phyloP scores from a whole-genome alignment of 2,888 invertebrate species.

The Hirtodrosophila trivittata region DNA sequence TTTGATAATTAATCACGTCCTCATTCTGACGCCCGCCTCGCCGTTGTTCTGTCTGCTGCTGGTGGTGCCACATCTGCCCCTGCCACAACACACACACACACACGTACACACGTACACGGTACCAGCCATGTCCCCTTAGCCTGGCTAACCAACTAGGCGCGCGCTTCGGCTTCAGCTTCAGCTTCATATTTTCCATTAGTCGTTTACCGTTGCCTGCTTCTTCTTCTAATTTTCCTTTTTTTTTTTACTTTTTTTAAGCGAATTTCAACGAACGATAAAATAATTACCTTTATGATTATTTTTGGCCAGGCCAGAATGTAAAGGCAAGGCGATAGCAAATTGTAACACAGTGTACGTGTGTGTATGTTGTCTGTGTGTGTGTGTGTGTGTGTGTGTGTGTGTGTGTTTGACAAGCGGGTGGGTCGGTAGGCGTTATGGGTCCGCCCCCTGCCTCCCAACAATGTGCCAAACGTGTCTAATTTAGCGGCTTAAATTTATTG shows the following conservation, averaged over 20 bases:
- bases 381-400: slow-evolving; percentile 13
- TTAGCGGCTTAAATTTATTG: slow-evolving; percentile 72
- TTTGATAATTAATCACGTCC: slow-evolving; percentile 80
- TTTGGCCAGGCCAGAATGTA: slow-evolving; percentile 29
- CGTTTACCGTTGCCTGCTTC: slow-evolving; percentile 19
- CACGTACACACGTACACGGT: neutral
- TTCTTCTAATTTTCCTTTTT: slow-evolving; percentile 15
- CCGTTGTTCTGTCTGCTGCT: slow-evolving; percentile 18
- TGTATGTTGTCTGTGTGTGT: slow-evolving; percentile 4
- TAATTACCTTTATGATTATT: slow-evolving; percentile 77
- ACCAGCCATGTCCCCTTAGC: neutral
- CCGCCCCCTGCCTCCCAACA: slow-evolving; percentile 5
- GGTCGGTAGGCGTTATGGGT: neutral
- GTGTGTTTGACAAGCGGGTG: slow-evolving; percentile 1
- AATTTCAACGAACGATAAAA: slow-evolving; percentile 72
- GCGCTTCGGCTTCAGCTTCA: slow-evolving; percentile 36
- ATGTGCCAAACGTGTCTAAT: slow-evolving; percentile 70
- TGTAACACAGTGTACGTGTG: neutral
- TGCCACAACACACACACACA: neutral
- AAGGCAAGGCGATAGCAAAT: slow-evolving; percentile 18
- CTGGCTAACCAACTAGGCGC: slow-evolving; percentile 18
- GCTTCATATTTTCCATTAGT: slow-evolving; percentile 67
- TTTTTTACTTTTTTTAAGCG: slow-evolving; percentile 56
- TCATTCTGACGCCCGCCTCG: slow-evolving; percentile 48
- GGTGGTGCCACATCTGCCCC: slow-evolving; percentile 42